Evolutionary conservation across 2,113 vertebrate species (phyloP).

Genomic region (Spea multiplicata): DNA sequence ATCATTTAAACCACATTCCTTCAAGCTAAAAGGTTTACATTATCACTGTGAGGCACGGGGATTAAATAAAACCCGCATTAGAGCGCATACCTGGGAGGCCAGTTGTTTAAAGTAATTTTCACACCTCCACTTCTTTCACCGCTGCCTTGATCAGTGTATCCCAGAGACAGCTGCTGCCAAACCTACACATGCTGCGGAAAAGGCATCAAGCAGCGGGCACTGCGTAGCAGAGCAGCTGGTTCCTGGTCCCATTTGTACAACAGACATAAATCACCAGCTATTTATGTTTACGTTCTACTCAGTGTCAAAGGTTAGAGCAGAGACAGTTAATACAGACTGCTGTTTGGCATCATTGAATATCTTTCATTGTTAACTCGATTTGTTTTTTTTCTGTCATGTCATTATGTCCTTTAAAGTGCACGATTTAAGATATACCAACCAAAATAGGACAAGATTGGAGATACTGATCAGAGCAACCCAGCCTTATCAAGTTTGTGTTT

Average conservation of each 20-base stretch:
- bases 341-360: no score
- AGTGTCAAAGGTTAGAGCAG: neutral
- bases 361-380: no score
- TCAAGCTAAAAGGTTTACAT: conserved; percentile 8
- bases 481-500: no score
- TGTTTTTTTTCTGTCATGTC: no score
- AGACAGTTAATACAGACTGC: no score
- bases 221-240: neutral
- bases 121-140: neutral
- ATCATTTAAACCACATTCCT: conserved; percentile 17
- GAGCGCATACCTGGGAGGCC: neutral
- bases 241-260: neutral
- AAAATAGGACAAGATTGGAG: no score
- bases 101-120: neutral
- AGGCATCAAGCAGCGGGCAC: neutral
- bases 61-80: neutral
- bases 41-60: neutral
- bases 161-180: neutral
- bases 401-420: no score
- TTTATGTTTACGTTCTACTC: neutral
- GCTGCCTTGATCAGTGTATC: neutral
- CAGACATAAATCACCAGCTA: neutral
- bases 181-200: neutral
- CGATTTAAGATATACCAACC: no score
- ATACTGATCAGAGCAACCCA: no score